phyloP scores from a whole-genome alignment of 30 jellyfish, hydroid and myxozoan genomes.

The Hydractinia echinata region DNA sequence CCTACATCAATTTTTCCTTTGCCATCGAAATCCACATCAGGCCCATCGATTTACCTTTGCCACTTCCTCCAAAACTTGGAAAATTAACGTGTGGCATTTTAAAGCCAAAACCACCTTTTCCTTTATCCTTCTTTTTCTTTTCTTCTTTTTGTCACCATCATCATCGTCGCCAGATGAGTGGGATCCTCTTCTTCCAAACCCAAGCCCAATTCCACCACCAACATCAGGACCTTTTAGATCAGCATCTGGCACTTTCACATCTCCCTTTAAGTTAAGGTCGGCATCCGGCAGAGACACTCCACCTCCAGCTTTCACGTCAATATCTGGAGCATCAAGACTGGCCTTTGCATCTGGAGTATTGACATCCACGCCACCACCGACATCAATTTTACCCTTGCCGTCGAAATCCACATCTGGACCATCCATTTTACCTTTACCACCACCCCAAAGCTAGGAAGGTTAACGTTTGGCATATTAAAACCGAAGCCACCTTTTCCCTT shows the following conservation, averaged over 20 bases:
- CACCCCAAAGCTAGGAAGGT: no score
- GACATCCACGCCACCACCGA: slow-evolving; percentile 10
- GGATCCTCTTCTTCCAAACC: neutral
- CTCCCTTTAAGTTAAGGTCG: slow-evolving; percentile 12
- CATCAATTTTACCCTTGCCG: neutral
- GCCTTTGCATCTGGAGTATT: slow-evolving; percentile 17
- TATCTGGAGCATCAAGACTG: slow-evolving; percentile 15
- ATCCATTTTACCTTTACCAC: no score
- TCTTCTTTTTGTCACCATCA: neutral
- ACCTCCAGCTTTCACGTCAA: slow-evolving; percentile 31
- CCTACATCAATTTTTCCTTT: neutral
- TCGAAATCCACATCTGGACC: neutral
- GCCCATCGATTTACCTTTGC: slow-evolving; percentile 1
- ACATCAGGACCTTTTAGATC: slow-evolving; percentile 30
- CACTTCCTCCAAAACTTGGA: slow-evolving; percentile 23
- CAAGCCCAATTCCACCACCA: slow-evolving; percentile 13
- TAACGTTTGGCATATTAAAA: no score
- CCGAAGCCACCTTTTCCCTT: no score
- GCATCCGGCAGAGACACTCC: slow-evolving; percentile 23
- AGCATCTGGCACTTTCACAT: neutral
- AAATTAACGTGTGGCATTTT: slow-evolving; percentile 17
- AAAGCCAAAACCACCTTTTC: slow-evolving; percentile 22
- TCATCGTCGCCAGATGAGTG: slow-evolving; percentile 5
- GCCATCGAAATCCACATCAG: neutral
- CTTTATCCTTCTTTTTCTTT: slow-evolving; percentile 15